These are phyloP conservation scores for Lordiphosa collinella DNA, from an alignment of 1,140 invertebrate species.

Conservation along the genomic window DNA sequence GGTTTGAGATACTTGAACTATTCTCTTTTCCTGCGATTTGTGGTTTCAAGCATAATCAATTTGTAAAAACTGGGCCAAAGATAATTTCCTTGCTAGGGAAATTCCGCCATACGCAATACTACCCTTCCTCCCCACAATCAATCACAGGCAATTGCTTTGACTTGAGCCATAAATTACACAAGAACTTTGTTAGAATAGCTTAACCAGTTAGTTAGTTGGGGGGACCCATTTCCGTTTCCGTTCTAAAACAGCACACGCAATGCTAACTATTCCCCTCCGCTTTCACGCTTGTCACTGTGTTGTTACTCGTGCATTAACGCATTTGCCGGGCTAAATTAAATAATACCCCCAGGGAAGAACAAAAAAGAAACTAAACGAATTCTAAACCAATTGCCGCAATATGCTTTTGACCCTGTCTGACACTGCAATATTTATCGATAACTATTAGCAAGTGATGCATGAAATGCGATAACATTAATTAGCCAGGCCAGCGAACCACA, in stretches of 20 bases:
- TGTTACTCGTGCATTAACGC: slow-evolving; percentile 16
- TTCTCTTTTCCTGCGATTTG: too few relatives aligned
- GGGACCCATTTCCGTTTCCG: slow-evolving; percentile 2
- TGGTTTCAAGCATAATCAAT: too few relatives aligned
- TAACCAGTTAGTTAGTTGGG: too few relatives aligned
- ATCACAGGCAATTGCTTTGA: slow-evolving; percentile 55
- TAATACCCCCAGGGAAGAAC: slow-evolving; percentile 19
- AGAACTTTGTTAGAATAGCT: slow-evolving; percentile 14
- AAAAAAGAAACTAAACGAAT: background rate
- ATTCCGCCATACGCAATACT: background rate
- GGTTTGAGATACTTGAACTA: too few relatives aligned
- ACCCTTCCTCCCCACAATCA: slow-evolving; percentile 22
- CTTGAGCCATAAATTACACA: slow-evolving; percentile 30
- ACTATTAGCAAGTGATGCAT: slow-evolving; percentile 75
- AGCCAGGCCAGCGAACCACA: slow-evolving; percentile 40
- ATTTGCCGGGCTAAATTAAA: slow-evolving; percentile 46
- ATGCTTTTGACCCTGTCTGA: slow-evolving; percentile 17
- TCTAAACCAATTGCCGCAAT: slow-evolving; percentile 13
- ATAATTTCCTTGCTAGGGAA: background rate
- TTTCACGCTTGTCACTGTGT: slow-evolving; percentile 9
- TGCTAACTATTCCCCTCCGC: background rate
- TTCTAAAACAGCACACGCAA: slow-evolving; percentile 7
- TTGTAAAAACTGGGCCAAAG: too few relatives aligned
- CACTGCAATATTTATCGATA: slow-evolving; percentile 72
- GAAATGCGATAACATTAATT: slow-evolving; percentile 77